Percentiles rank a stretch among this genome's conserved stretches.
Conservation (phyloP, 2,888 invertebrate genomes). For the Scaptomyza cyrtandrae region DNA sequence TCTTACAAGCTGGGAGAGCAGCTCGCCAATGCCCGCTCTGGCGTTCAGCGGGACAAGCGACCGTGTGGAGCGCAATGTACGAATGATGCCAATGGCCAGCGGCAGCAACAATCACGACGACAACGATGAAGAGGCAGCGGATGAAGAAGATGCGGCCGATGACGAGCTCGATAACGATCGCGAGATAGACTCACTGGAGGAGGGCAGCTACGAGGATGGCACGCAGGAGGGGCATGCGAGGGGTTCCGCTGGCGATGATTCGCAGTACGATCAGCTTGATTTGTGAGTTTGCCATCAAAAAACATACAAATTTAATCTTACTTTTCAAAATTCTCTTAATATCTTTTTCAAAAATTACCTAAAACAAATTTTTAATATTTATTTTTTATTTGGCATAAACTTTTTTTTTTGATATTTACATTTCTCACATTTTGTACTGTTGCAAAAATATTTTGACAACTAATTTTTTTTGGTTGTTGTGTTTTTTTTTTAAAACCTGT, state of each 20-base stretch:
- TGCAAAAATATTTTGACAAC: conserved; percentile 44
- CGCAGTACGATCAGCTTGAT: conserved; percentile 82
- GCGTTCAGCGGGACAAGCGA: conserved; percentile 78
- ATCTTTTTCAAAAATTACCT: conserved; percentile 39
- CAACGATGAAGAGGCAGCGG: background rate
- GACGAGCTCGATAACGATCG: conserved; percentile 31
- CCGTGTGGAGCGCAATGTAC: conserved; percentile 80
- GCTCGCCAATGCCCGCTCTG: conserved; percentile 66
- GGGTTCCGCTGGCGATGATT: conserved; percentile 78
- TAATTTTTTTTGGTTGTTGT: conserved; percentile 61
- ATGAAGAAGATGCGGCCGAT: conserved; percentile 46
- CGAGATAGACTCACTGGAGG: conserved; percentile 51
- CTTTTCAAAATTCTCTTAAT: conserved; percentile 29
- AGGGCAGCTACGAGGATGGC: conserved; percentile 78
- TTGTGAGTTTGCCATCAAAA: conserved; percentile 80
- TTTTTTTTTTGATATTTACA: conserved; percentile 32
- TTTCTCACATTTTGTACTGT: conserved; percentile 69
- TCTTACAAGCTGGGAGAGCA: conserved; percentile 58
- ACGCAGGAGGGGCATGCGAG: conserved; percentile 56
- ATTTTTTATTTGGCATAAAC: conserved; percentile 59
- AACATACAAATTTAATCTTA: conserved; percentile 31
- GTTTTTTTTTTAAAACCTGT: conserved; percentile 17
- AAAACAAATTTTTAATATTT: conserved; percentile 37
- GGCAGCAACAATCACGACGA: conserved; percentile 57
- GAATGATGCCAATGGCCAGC: conserved; percentile 62